Percentiles rank a stretch among this genome's conserved stretches.
These are phyloP conservation scores for Diadophis punctatus DNA, from an alignment of 2,113 vertebrate genomes.

Conservation along the genomic window DNA sequence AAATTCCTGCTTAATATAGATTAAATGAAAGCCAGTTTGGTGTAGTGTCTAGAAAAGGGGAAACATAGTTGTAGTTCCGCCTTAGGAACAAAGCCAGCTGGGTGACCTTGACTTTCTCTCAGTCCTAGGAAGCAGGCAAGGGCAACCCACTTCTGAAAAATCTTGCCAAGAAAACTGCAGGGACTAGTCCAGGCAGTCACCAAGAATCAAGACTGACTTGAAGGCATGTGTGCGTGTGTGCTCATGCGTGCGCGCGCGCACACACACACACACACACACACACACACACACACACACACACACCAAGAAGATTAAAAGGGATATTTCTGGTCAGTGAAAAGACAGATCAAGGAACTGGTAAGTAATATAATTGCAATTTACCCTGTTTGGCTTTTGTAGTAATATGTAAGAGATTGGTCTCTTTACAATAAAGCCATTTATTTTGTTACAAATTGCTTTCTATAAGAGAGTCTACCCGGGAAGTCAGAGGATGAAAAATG, in stretches of 20 bases:
- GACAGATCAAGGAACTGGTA: not conserved
- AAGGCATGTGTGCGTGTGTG: not conserved
- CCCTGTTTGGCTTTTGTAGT: too few relatives aligned
- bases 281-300: too few relatives aligned
- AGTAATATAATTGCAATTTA: too few relatives aligned
- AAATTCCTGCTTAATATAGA: not conserved
- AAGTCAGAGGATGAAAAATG: not conserved
- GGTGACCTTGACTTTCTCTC: not conserved
- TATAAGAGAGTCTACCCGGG: too few relatives aligned
- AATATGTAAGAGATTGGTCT: not conserved
- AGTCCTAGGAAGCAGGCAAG: not conserved
- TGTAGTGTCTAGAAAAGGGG: not conserved
- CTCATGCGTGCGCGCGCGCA: too few relatives aligned
- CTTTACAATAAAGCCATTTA: not conserved
- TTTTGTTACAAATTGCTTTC: not conserved
- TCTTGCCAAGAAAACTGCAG: not conserved
- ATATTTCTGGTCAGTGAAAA: not conserved
- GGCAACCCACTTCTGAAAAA: not conserved
- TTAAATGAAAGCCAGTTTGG: not conserved
- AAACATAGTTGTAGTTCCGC: not conserved
- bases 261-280: too few relatives aligned
- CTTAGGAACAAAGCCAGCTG: not conserved
- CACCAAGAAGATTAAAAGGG: not conserved
- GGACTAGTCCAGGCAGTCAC: not conserved
- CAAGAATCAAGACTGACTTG: not conserved